Percentiles rank a stretch among this genome's conserved stretches.
Conservation (phyloP, 2,797 vertebrate species). For the Karalla daura region DNA sequence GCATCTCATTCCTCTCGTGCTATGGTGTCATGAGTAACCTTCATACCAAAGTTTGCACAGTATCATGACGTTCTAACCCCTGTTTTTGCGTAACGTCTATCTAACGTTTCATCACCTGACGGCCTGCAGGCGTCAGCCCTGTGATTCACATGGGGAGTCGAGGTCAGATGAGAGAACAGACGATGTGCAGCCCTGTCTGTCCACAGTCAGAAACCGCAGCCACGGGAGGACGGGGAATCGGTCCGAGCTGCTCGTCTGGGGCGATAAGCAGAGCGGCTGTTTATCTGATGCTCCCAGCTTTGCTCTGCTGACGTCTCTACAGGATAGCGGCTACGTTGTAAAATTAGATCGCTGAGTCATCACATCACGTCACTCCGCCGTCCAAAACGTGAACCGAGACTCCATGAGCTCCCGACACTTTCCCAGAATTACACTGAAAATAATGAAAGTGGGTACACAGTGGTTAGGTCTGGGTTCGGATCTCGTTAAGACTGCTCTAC, state of each 20-base stretch:
- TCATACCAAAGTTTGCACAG: too few species aligned
- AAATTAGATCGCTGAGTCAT: conserved; percentile 2
- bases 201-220: conserved; percentile 15
- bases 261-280: conserved; percentile 10
- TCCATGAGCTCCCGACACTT: neutral
- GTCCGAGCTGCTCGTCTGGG: conserved; percentile 6
- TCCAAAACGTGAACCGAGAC: neutral
- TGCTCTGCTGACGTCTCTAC: conserved; percentile 11
- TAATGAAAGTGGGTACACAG: neutral
- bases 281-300: conserved; percentile 36
- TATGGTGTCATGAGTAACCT: too few species aligned
- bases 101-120: neutral
- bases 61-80: too few species aligned
- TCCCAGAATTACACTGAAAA: conserved; percentile 8
- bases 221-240: conserved; percentile 9
- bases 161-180: conserved; percentile 11
- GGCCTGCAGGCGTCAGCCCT: neutral
- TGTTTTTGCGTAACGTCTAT: too few species aligned
- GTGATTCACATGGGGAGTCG: conserved; percentile 30
- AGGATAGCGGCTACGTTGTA: neutral
- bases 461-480: neutral
- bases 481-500: too few species aligned
- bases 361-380: conserved; percentile 1
- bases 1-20: too few species aligned
- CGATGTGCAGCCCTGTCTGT: conserved; percentile 10